Conservation (phyloP, 2,888 invertebrate species). For the Ecdyonurus torrentis region DNA sequence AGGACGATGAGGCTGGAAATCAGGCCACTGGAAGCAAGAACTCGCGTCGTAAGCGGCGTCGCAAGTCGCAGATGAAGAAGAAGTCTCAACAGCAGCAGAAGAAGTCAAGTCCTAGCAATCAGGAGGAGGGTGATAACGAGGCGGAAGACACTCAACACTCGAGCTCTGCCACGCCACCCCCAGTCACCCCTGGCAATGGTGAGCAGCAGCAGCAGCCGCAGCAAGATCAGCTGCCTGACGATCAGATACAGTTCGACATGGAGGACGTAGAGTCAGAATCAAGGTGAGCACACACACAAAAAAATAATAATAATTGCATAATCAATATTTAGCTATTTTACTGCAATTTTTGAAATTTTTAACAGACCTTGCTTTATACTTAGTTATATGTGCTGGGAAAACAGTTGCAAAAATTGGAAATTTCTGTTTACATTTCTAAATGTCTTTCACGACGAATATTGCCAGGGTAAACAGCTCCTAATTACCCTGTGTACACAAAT, state of each 20-base stretch:
- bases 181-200: not conserved
- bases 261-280: no score
- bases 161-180: not conserved
- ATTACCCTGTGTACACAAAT: no score
- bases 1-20: slow-evolving; percentile 22
- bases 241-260: slow-evolving; percentile 3
- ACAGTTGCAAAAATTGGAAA: no score
- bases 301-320: no score
- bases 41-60: slow-evolving; percentile 48
- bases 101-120: slow-evolving; percentile 31
- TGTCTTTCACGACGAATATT: no score
- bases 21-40: slow-evolving; percentile 7
- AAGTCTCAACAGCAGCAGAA: slow-evolving; percentile 55
- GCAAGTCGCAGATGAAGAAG: slow-evolving; percentile 62
- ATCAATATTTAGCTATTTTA: no score
- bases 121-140: slow-evolving; percentile 27
- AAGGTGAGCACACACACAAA: no score
- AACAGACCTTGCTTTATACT: no score
- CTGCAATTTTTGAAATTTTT: no score
- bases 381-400: no score
- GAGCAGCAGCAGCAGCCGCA: not conserved
- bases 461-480: no score
- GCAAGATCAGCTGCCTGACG: not conserved
- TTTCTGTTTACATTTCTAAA: no score
- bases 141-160: slow-evolving; percentile 8